A percentile compares a stretch with the other conserved stretches of the same genome.
Evolutionary conservation across 30 jellyfish, hydroid and myxozoan species (phyloP).

Genomic region (Nemopilema nomurai): DNA sequence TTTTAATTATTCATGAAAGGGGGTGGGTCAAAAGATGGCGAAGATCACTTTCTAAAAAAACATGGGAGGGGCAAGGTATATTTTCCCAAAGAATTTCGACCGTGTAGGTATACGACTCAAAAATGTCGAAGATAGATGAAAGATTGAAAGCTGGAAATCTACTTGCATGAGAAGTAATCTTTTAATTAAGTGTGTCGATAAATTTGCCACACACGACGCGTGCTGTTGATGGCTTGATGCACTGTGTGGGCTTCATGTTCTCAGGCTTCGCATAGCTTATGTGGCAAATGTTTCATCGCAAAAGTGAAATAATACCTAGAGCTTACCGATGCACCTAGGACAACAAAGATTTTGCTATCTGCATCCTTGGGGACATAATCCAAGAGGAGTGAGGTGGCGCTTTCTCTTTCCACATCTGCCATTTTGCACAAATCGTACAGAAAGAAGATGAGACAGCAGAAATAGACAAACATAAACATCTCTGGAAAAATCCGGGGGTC

Average conservation of each 20-base stretch:
- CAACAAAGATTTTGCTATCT: constrained; percentile 77
- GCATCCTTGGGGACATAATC: constrained; percentile 74
- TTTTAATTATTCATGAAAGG: no score
- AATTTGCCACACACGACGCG: not conserved
- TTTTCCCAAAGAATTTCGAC: no score
- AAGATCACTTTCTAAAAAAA: no score
- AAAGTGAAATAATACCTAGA: not conserved
- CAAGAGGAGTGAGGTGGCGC: constrained; percentile 28
- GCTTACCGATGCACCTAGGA: constrained; percentile 97
- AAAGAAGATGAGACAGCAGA: not conserved
- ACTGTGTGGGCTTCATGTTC: not conserved
- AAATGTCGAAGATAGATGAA: no score
- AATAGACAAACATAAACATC: not conserved
- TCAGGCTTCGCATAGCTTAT: not conserved
- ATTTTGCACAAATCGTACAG: not conserved
- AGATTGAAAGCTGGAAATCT: no score
- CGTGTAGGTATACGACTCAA: no score
- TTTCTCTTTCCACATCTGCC: constrained; percentile 24
- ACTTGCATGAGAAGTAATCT: not conserved
- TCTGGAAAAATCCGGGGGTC: not conserved
- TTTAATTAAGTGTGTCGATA: not conserved
- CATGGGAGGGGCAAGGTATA: no score
- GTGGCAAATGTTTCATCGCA: not conserved
- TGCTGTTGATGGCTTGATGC: no score
- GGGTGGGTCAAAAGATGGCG: no score